A percentile compares a stretch with the other conserved stretches of the same genome.
Conservation (phyloP, 1,140 invertebrate genomes). For the Euwallacea fornicatus region DNA sequence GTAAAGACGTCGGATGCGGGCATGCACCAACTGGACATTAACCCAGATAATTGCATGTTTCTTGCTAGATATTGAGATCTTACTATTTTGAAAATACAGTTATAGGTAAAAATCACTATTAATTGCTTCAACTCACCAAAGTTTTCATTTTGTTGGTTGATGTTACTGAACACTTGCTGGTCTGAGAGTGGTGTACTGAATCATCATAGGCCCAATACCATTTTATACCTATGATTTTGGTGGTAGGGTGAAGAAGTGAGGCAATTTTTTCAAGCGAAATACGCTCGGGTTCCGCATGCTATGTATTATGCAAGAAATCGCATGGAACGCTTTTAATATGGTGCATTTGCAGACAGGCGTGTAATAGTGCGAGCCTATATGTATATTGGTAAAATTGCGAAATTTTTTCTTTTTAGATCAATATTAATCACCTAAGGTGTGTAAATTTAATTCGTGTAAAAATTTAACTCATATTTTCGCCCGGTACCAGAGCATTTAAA, state of each 20-base stretch:
- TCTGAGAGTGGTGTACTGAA: conserved; percentile 6
- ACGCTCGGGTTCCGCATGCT: conserved; percentile 14
- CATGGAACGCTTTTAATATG: conserved; percentile 8
- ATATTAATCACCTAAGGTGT: neutral
- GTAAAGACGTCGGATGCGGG: too few species aligned
- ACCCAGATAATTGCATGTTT: too few species aligned
- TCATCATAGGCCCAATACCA: conserved; percentile 12
- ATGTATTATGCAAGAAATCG: conserved; percentile 13
- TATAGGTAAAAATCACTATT: too few species aligned
- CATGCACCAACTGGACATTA: too few species aligned
- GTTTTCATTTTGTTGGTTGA: conserved; percentile 14
- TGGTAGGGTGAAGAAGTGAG: conserved; percentile 14
- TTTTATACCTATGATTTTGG: conserved; percentile 7
- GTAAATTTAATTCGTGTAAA: too few species aligned
- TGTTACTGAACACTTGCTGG: conserved; percentile 2
- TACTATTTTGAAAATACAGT: too few species aligned
- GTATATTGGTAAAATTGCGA: neutral
- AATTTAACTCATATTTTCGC: too few species aligned
- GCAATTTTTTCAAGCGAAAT: conserved; percentile 14
- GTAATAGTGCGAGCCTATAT: conserved; percentile 2
- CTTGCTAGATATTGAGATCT: too few species aligned
- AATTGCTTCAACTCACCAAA: conserved; percentile 6
- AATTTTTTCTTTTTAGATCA: neutral
- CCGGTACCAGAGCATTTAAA: too few species aligned
- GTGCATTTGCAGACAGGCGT: neutral